Conservation (phyloP, 2,113 vertebrate species). For the Thinocorus orbignyianus region DNA sequence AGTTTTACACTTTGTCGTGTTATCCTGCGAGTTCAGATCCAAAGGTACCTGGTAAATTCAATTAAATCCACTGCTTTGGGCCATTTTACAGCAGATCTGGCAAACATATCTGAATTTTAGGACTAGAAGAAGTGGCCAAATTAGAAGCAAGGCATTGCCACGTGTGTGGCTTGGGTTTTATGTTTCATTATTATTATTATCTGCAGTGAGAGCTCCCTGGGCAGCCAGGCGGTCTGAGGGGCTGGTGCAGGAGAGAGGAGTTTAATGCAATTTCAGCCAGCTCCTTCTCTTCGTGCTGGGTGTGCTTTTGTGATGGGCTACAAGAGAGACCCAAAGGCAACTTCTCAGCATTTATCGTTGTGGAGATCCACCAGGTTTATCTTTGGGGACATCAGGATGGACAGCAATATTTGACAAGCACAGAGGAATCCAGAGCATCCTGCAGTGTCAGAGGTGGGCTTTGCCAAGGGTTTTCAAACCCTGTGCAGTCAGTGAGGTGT, state of each 20-base stretch:
- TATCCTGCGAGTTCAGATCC: background rate
- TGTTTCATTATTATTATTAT: too few species aligned
- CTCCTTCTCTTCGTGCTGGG: background rate
- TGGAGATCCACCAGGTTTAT: background rate
- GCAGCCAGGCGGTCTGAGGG: accelerated
- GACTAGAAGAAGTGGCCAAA: background rate
- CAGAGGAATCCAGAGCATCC: background rate
- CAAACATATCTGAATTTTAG: background rate
- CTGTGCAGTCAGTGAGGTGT: background rate
- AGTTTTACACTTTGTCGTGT: background rate
- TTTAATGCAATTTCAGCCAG: background rate
- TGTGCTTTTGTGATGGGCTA: background rate
- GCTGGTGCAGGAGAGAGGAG: background rate
- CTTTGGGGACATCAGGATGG: background rate
- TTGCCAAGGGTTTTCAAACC: background rate
- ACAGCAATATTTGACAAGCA: background rate
- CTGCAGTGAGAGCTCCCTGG: accelerated
- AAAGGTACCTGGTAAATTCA: background rate
- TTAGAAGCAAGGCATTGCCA: background rate
- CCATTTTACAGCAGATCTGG: background rate
- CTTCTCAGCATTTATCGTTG: background rate
- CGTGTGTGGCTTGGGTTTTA: background rate
- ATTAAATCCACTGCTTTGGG: background rate
- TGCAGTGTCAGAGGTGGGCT: background rate
- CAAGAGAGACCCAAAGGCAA: background rate